phyloP scores from a whole-genome alignment of 2,113 vertebrate species.

The Plecotus auritus region DNA sequence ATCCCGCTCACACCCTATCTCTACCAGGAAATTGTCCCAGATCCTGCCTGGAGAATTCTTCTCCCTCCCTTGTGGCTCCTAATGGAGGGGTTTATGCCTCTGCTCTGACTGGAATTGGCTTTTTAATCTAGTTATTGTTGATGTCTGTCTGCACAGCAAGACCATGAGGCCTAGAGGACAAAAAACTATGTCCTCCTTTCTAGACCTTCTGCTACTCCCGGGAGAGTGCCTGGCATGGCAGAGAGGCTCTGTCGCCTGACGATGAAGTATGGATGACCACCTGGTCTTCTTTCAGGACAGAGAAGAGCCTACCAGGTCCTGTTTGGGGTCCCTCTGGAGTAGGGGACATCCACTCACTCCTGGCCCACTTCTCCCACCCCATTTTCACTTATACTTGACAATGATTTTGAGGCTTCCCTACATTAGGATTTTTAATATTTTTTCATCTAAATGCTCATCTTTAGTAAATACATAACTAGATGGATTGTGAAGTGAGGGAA shows the following conservation, averaged over 20 bases:
- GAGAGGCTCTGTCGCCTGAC: too few species aligned
- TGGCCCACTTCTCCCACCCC: background rate
- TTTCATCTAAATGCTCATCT: conserved; percentile 66
- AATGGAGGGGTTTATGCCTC: background rate
- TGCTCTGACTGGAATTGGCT: background rate
- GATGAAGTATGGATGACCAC: background rate
- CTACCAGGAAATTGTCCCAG: background rate
- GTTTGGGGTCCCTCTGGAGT: background rate
- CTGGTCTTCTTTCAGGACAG: background rate
- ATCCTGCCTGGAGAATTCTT: background rate
- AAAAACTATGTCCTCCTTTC: background rate
- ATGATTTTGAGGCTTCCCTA: conserved; percentile 11
- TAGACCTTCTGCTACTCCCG: background rate
- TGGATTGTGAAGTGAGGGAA: conserved; percentile 64
- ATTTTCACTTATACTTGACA: background rate
- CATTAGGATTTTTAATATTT: conserved; percentile 62
- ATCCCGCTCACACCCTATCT: background rate
- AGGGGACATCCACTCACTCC: background rate
- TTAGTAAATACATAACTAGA: conserved; percentile 66
- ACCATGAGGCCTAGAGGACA: background rate
- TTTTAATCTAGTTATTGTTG: background rate
- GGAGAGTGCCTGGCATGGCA: background rate
- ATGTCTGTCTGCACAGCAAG: background rate
- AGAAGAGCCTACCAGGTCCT: background rate
- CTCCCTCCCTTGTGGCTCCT: background rate